Evolutionary conservation across 2,888 invertebrate species (phyloP).

Genomic region (Leptinotarsa peninsularis): DNA sequence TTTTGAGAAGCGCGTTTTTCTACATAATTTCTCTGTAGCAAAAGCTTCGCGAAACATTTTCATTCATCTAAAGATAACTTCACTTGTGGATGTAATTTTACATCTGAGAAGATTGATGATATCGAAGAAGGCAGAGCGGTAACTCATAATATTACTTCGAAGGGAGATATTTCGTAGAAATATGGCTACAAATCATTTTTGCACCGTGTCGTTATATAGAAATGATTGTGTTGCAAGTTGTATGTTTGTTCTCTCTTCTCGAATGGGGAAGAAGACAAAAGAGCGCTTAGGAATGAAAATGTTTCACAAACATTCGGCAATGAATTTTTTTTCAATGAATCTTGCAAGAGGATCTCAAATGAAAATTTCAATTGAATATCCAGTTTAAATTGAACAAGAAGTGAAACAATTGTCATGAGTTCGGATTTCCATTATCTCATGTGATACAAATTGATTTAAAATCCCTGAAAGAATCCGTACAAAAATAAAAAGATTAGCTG

Average conservation of each 20-base stretch:
- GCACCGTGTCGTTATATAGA: slow-evolving; percentile 14
- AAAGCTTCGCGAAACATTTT: slow-evolving; percentile 43
- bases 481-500: no score
- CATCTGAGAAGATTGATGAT: slow-evolving; percentile 52
- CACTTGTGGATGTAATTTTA: slow-evolving; percentile 49
- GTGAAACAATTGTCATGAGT: no score
- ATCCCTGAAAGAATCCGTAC: no score
- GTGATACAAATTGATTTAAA: no score
- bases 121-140: slow-evolving; percentile 19
- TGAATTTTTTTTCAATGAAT: no score
- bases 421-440: no score
- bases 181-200: slow-evolving; percentile 20
- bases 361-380: no score
- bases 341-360: no score
- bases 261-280: background rate
- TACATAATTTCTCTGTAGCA: background rate
- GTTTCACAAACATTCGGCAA: background rate
- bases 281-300: background rate
- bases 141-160: slow-evolving; percentile 23
- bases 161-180: slow-evolving; percentile 19
- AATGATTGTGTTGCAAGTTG: slow-evolving; percentile 16
- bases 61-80: slow-evolving; percentile 53
- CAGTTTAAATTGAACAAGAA: no score
- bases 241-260: background rate
- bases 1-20: background rate